These are phyloP conservation scores for Helogale parvula DNA, from an alignment of 2,113 vertebrate species.

Conservation along the genomic window DNA sequence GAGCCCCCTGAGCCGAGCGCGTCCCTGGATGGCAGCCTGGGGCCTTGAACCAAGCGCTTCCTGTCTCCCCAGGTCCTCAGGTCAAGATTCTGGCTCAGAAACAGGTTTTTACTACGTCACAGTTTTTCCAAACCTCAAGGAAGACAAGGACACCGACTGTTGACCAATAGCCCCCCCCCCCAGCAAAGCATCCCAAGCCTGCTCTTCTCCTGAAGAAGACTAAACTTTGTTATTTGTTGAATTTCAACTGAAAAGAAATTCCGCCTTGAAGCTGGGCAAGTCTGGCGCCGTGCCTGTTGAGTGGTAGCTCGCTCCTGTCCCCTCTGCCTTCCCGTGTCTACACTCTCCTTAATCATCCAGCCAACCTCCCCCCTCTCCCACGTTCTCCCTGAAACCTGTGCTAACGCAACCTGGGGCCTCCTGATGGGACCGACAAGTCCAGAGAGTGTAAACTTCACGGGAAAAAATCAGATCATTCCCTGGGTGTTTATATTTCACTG, in stretches of 20 bases:
- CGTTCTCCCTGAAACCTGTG: rapidly evolving
- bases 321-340: background rate
- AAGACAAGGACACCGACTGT: background rate
- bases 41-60: background rate
- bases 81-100: conserved; percentile 4
- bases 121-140: background rate
- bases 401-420: background rate
- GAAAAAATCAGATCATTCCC: background rate
- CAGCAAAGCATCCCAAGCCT: background rate
- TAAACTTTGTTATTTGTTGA: background rate
- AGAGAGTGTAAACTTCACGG: background rate
- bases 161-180: background rate
- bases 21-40: background rate
- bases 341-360: background rate
- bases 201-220: background rate
- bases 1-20: background rate
- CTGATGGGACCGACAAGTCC: background rate
- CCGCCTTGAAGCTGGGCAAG: background rate
- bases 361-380: no score
- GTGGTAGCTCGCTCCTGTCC: background rate
- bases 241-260: background rate
- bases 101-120: background rate
- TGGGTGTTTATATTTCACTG: background rate
- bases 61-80: background rate
- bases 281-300: background rate